Evolutionary conservation across 2,113 vertebrate species (phyloP).

Genomic region (Zosterops lateralis): DNA sequence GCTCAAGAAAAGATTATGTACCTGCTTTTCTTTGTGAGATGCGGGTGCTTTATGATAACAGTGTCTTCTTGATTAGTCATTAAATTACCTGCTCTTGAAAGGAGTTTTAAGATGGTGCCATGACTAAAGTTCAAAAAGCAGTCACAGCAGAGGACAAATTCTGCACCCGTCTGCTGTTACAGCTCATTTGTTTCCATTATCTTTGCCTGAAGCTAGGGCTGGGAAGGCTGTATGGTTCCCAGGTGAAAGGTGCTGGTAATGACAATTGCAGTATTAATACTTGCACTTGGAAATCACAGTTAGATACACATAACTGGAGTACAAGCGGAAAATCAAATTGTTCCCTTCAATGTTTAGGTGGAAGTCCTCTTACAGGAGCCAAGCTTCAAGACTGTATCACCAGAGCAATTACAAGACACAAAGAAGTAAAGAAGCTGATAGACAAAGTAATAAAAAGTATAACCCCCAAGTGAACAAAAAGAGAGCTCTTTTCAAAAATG

Average conservation of each 20-base stretch:
- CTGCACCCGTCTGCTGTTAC: neutral
- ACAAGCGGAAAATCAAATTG: neutral
- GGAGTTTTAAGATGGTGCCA: neutral
- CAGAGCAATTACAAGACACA: constrained; percentile 84
- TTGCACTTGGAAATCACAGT: neutral
- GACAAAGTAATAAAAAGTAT: constrained; percentile 84
- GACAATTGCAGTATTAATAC: neutral
- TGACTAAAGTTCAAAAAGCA: neutral
- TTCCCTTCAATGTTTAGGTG: constrained; percentile 76
- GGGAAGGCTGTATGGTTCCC: neutral
- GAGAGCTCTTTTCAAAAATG: constrained; percentile 44
- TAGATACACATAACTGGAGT: neutral
- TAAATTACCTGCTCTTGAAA: neutral
- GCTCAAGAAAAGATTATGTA: neutral
- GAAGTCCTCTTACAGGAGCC: constrained; percentile 85
- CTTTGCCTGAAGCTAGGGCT: neutral
- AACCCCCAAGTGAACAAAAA: constrained; percentile 73
- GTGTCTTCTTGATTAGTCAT: neutral
- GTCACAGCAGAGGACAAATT: neutral
- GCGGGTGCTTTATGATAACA: neutral
- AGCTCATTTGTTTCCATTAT: neutral
- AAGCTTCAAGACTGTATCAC: constrained; percentile 92
- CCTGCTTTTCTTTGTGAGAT: neutral
- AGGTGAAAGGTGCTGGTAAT: neutral
- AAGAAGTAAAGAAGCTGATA: constrained; percentile 87